Percentiles rank a stretch among this genome's conserved stretches.
Conservation (phyloP, 2,888 invertebrate species). For the Cantharis lateralis region DNA sequence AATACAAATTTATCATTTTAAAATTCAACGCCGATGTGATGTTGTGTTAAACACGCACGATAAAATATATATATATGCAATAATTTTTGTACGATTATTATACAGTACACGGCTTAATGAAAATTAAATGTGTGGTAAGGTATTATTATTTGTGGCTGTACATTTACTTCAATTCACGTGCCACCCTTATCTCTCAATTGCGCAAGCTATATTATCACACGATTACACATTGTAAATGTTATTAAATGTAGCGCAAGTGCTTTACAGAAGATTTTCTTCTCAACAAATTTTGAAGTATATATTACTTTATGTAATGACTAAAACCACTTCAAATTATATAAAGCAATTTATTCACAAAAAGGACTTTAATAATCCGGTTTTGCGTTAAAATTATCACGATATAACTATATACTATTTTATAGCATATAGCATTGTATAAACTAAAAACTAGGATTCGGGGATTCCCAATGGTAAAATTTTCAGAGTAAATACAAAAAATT, state of each 20-base stretch:
- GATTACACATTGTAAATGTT: background rate
- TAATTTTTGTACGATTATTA: background rate
- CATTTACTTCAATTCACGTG: constrained; percentile 24
- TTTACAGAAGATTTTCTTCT: background rate
- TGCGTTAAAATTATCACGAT: too few species aligned
- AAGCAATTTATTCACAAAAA: background rate
- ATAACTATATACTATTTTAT: too few species aligned
- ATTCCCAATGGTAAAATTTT: too few species aligned
- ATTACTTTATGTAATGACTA: background rate
- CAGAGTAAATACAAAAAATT: too few species aligned
- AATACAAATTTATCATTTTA: constrained; percentile 1
- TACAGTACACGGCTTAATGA: background rate
- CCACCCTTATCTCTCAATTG: constrained; percentile 12
- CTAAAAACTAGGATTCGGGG: too few species aligned
- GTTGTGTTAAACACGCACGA: background rate
- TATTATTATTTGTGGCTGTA: constrained; percentile 13
- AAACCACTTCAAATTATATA: background rate
- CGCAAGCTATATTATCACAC: background rate
- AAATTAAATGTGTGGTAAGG: background rate
- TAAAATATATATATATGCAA: background rate
- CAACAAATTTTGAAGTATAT: background rate
- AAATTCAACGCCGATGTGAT: background rate
- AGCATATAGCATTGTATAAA: too few species aligned
- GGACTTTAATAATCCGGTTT: background rate
- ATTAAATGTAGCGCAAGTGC: constrained; percentile 9